Evolutionary conservation across 1,140 invertebrate species (phyloP).

Genomic region (Drosophila sp.): DNA sequence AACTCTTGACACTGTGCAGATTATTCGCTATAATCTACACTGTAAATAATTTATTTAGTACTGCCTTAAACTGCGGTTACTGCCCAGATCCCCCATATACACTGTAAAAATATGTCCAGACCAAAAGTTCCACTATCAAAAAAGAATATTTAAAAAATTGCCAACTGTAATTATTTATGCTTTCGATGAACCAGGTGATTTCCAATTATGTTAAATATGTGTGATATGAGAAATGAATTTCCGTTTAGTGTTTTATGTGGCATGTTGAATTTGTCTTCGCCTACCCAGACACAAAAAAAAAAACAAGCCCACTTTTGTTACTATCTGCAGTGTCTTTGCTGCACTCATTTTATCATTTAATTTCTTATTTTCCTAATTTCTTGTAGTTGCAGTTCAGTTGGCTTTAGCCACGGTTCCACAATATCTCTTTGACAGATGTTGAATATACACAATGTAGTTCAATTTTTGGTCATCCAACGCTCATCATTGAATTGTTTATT

Average conservation of each 20-base stretch:
- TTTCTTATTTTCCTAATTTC: background rate
- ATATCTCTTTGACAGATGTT: slow-evolving; percentile 39
- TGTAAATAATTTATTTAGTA: slow-evolving; percentile 80
- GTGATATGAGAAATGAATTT: slow-evolving; percentile 28
- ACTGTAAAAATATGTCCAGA: slow-evolving; percentile 72
- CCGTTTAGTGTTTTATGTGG: slow-evolving; percentile 67
- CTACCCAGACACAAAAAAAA: slow-evolving; percentile 45
- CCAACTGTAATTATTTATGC: slow-evolving; percentile 78
- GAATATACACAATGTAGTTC: slow-evolving; percentile 29
- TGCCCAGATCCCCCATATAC: slow-evolving; percentile 29
- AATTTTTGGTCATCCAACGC: slow-evolving; percentile 24
- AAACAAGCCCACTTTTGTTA: slow-evolving; percentile 43
- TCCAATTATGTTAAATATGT: slow-evolving; percentile 45
- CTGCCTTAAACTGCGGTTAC: slow-evolving; percentile 40
- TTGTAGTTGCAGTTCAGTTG: slow-evolving; percentile 19
- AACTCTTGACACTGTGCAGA: slow-evolving; percentile 25
- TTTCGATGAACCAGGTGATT: slow-evolving; percentile 77
- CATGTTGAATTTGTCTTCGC: slow-evolving; percentile 68
- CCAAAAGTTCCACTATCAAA: slow-evolving; percentile 47
- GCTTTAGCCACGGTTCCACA: slow-evolving; percentile 19
- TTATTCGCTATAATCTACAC: slow-evolving; percentile 61
- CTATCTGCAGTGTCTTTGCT: slow-evolving; percentile 28
- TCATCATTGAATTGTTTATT: slow-evolving; percentile 15
- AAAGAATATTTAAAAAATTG: slow-evolving; percentile 38
- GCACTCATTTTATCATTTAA: slow-evolving; percentile 22